Evolutionary conservation across 2,888 invertebrate species (phyloP).

Genomic region (Xylota segnis): DNA sequence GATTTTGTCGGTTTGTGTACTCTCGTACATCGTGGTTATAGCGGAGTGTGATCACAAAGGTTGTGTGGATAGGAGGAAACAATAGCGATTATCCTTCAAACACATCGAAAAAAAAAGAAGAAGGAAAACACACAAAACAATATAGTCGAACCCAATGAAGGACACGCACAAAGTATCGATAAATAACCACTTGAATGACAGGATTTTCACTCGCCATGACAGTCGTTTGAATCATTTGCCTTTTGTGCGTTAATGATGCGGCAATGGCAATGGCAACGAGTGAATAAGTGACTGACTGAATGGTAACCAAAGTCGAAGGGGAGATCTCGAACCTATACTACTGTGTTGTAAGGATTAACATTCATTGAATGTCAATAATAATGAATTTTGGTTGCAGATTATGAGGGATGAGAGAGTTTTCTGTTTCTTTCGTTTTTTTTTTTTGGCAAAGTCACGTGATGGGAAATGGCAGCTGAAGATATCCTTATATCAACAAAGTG

Average conservation of each 20-base stretch:
- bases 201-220: conserved; percentile 62
- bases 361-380: conserved; percentile 60
- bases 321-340: not conserved
- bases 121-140: not conserved
- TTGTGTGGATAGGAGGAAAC: conserved; percentile 20
- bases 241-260: conserved; percentile 55
- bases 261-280: conserved; percentile 1
- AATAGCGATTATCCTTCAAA: conserved; percentile 53
- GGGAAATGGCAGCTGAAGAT: conserved; percentile 33
- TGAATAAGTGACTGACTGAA: conserved; percentile 33
- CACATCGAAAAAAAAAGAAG: not conserved
- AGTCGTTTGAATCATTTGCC: conserved; percentile 57
- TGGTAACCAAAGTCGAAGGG: not conserved
- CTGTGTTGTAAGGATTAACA: conserved; percentile 46
- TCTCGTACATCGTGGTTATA: conserved; percentile 33
- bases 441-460: not conserved
- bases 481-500: not conserved
- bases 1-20: conserved; percentile 39
- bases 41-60: conserved; percentile 27
- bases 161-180: conserved; percentile 29
- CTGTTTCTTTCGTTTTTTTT: too few species aligned
- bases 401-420: conserved; percentile 31
- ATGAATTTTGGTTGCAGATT: conserved; percentile 51
- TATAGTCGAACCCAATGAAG: not conserved
- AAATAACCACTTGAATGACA: conserved; percentile 64